These are phyloP conservation scores for Lepidochrysops patricia DNA, from an alignment of 2,888 invertebrate genomes.

Conservation along the genomic window DNA sequence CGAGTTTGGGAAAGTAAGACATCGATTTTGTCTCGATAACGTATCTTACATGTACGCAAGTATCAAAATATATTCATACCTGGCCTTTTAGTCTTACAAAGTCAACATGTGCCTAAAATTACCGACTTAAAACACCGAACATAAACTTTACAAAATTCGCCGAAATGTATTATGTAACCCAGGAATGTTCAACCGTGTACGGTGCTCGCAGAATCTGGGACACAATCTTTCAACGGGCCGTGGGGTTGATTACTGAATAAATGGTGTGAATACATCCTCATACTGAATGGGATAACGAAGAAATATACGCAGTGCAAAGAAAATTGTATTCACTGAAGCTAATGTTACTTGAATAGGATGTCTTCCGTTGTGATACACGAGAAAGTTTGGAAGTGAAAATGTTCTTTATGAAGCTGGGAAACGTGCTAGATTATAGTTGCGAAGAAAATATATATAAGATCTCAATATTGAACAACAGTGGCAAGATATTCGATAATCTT, in stretches of 20 bases:
- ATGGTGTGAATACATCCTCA: constrained; percentile 20
- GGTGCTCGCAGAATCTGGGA: constrained; percentile 16
- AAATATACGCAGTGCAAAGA: background rate
- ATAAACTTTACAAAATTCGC: background rate
- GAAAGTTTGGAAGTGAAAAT: background rate
- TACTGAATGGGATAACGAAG: constrained; percentile 10
- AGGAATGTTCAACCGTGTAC: background rate
- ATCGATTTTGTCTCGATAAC: too few relatives aligned
- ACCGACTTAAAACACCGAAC: too few relatives aligned
- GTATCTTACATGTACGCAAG: too few relatives aligned
- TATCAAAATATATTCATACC: too few relatives aligned
- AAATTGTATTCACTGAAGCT: constrained; percentile 4
- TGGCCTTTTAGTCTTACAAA: too few relatives aligned
- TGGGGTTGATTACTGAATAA: constrained; percentile 18
- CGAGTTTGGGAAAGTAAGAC: too few relatives aligned
- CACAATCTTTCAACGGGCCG: constrained; percentile 18
- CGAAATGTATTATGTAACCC: background rate
- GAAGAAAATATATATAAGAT: too few relatives aligned
- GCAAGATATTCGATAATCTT: too few relatives aligned
- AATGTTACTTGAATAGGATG: background rate
- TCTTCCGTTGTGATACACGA: background rate
- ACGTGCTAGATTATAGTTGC: too few relatives aligned
- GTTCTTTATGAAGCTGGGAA: background rate
- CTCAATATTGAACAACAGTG: too few relatives aligned
- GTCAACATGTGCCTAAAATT: too few relatives aligned